Evolutionary conservation across 1,140 invertebrate genomes (phyloP).

Genomic region (Formica exsecta): DNA sequence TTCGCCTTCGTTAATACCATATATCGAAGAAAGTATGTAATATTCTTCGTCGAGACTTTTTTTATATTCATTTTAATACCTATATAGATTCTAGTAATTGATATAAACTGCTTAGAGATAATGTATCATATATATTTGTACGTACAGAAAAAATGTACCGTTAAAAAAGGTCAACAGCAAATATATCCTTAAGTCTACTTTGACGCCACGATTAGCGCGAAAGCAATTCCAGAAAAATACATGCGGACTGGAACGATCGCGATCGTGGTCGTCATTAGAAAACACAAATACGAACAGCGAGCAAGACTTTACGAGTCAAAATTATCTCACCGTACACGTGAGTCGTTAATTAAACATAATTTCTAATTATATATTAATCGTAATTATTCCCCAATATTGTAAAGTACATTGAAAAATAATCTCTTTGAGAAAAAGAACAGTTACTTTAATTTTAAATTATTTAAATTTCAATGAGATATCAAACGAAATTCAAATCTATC

Average conservation of each 20-base stretch:
- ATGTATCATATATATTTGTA: slow-evolving; percentile 8
- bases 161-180: slow-evolving; percentile 94
- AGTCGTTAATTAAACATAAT: slow-evolving; percentile 79
- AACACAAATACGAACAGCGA: slow-evolving; percentile 86
- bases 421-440: neutral
- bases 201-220: slow-evolving; percentile 91
- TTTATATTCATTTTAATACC: neutral
- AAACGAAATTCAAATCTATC: neutral
- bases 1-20: slow-evolving; percentile 97
- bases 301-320: slow-evolving; percentile 85
- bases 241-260: slow-evolving; percentile 89
- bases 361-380: neutral
- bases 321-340: slow-evolving; percentile 92
- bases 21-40: slow-evolving; percentile 92
- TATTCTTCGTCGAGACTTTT: neutral
- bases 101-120: slow-evolving; percentile 4
- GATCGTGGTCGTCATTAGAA: slow-evolving; percentile 90
- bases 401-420: neutral
- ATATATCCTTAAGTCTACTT: slow-evolving; percentile 93
- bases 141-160: slow-evolving; percentile 91
- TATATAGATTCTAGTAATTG: neutral
- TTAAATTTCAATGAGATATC: neutral
- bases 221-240: slow-evolving; percentile 89
- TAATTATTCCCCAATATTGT: too few relatives aligned
- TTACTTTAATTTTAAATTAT: neutral